phyloP scores from a whole-genome alignment of 2,888 invertebrate genomes.

The Macaria liturata region DNA sequence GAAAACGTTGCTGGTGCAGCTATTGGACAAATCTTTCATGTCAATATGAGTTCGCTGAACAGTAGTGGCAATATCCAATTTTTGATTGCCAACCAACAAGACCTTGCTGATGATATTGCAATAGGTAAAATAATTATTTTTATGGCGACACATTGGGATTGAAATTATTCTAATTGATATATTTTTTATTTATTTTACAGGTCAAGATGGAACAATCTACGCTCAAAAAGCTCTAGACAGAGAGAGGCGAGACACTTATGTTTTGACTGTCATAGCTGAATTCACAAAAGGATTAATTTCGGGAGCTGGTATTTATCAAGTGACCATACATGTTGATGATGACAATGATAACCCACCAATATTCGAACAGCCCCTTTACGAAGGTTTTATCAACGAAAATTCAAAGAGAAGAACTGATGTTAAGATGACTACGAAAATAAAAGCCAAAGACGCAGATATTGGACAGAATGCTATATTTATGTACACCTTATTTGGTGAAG shows the following conservation, averaged over 20 bases:
- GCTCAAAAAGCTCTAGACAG: constrained; percentile 90
- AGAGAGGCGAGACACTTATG: constrained; percentile 88
- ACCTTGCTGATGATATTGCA: constrained; percentile 90
- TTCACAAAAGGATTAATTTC: constrained; percentile 87
- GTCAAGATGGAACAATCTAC: constrained; percentile 90
- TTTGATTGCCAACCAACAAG: constrained; percentile 92
- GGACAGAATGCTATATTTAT: constrained; percentile 87
- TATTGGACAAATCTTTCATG: constrained; percentile 88
- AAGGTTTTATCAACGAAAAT: constrained; percentile 91
- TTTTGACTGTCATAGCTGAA: constrained; percentile 91
- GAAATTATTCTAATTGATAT: not conserved
- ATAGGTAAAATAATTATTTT: constrained; percentile 79
- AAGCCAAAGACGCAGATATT: constrained; percentile 88
- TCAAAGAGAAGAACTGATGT: constrained; percentile 87
- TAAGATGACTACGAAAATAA: constrained; percentile 86
- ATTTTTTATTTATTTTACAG: constrained; percentile 47
- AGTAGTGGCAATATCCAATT: constrained; percentile 84
- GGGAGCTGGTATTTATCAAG: constrained; percentile 90
- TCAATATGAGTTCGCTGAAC: constrained; percentile 69
- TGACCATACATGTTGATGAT: constrained; percentile 91
- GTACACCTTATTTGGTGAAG: constrained; percentile 88
- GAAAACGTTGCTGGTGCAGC: constrained; percentile 89
- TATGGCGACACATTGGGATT: not conserved
- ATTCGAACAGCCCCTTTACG: constrained; percentile 88
- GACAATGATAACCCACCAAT: constrained; percentile 94